Evolutionary conservation across 2,113 vertebrate genomes (phyloP).

Genomic region (Galeopterus variegatus): DNA sequence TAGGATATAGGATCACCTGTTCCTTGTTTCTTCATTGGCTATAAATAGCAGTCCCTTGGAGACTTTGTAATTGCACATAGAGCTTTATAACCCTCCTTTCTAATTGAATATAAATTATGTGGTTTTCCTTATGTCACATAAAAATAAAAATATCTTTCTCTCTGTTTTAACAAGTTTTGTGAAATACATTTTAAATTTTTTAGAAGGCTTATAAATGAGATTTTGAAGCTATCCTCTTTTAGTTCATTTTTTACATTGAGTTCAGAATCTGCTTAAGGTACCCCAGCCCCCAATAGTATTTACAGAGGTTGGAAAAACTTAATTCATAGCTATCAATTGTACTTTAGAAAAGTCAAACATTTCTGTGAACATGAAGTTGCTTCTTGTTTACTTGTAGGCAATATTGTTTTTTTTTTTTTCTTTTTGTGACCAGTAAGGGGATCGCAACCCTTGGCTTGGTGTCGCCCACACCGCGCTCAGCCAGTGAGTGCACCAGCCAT

Average conservation of each 20-base stretch:
- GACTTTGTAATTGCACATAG: constrained; percentile 30
- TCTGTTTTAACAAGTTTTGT: constrained; percentile 25
- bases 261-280: neutral
- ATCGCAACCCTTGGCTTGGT: too few species aligned
- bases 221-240: neutral
- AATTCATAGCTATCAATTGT: neutral
- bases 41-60: constrained; percentile 53
- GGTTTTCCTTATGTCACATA: constrained; percentile 31
- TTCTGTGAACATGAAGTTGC: neutral
- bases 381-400: constrained; percentile 3
- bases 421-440: too few species aligned
- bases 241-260: neutral
- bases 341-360: neutral
- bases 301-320: neutral
- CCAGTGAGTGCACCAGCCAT: too few species aligned
- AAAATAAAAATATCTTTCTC: neutral
- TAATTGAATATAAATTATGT: constrained; percentile 58
- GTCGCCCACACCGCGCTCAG: too few species aligned
- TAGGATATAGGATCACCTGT: neutral
- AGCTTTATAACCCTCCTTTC: neutral
- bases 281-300: neutral
- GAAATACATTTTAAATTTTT: neutral
- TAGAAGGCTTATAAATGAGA: constrained; percentile 33
- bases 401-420: neutral
- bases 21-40: constrained; percentile 56